A percentile compares a stretch with the other conserved stretches of the same genome.
Evolutionary conservation across 2,113 vertebrate genomes (phyloP).

Genomic region (Alexandromys fortis): DNA sequence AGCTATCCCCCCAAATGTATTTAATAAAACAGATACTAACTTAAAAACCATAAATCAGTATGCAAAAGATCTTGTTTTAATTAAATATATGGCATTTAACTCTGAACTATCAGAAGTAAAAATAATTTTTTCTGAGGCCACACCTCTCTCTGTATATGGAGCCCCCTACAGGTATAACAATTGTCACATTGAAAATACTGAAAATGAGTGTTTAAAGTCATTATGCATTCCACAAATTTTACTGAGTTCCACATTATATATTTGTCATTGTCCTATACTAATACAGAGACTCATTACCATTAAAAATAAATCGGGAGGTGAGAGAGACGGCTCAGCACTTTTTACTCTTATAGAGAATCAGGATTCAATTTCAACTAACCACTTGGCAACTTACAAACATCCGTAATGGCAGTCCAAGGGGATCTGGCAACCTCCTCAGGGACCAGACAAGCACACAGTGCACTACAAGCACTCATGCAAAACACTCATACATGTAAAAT

Average conservation of each 20-base stretch:
- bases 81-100: neutral
- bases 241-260: neutral
- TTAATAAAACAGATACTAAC: neutral
- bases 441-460: neutral
- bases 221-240: neutral
- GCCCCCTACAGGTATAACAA: neutral
- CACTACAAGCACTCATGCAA: neutral
- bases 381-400: neutral
- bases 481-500: neutral
- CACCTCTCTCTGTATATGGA: neutral
- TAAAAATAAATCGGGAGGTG: neutral
- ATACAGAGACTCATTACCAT: neutral
- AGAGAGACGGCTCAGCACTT: neutral
- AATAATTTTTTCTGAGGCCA: neutral
- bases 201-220: neutral
- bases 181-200: neutral
- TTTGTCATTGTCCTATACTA: neutral
- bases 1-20: neutral
- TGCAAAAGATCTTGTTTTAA: conserved; percentile 15
- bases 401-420: neutral
- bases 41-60: neutral
- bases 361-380: neutral
- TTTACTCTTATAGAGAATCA: neutral
- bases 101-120: neutral
- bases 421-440: neutral